Evolutionary conservation across 1,140 invertebrate species (phyloP), one percentile per base, ranked within the genome.

Genomic region (Drosophila varians): DNA sequence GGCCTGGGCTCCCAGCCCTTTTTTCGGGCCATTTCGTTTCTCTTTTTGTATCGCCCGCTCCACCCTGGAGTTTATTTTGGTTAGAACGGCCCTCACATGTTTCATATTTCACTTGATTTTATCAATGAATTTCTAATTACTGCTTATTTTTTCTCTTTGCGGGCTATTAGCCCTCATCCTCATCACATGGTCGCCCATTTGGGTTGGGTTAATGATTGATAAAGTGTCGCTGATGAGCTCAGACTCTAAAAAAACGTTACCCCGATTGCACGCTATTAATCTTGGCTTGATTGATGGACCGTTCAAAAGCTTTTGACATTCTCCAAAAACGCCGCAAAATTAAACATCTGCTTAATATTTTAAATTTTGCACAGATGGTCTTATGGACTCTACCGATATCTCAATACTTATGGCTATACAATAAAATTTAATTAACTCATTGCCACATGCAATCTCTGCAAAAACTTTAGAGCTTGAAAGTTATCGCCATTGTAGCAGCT

Each of bases 91-190:
- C 12, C 36, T 38, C 36, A 54, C 21, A 43, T 43, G 55, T 28
- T 60, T 62, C 26, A 60, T 38, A 62, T 62, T 54, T 64, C 18
- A 21, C 26, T 52, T 49, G 45, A 74, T 57, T 74, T 77, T 52
- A 68, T 79, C 80, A 84, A 84, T 75, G 54, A 72, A 64, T 69
- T 76, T 79, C 57, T 86, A 83, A 79, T 75, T 84, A 70, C 52
- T 47, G 31, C 47, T 52, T 28, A 46, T 43, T 47, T 51, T 58
- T 34, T 28, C 38, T 38, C 46, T 71, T 52, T 38, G 14, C 16
- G 42, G 25, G 55, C 46, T 52, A 45, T 51, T 46, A 60, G 11
- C 47, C 61, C 16, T 40, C 26, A 25, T 26, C 38, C 47, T 45
- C 38, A 25, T 45, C 64, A 66, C 64, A 66, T 66, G 64, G 45